Base-by-base conservation (phyloP, 1,140 invertebrate species). In the Calliopsis andreniformis region DNA sequence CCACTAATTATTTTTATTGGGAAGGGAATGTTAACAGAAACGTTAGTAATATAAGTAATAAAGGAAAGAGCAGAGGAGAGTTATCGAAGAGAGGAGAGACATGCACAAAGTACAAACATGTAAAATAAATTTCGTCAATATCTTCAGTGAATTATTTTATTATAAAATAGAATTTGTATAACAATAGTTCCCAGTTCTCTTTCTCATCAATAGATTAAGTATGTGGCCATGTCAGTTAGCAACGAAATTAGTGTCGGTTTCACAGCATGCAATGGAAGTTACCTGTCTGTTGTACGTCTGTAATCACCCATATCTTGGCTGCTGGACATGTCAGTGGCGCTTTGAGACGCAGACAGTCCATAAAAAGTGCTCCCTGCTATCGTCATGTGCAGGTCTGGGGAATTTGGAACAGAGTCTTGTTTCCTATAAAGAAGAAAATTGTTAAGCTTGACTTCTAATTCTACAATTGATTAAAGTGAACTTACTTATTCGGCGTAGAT, bases 351-450 rank as follows among this genome's bases (percentile, higher is more conserved):
- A 12, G 82, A 89, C 42, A 89, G 82, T 32, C 88, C 88, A 45
- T 90, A 91, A 81, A 91, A 91, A 45, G 89, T 90, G 79, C 89
- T 91, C 58, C 89, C 88, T 18, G 89, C 88, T 8, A 90, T 86
- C 2, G 86, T 90, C 32, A 89, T 82, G 81, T 87, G 88, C 28
- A 89, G 78, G 76, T 91, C 89, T 8, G 87, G 84, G 5, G 87
- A 87, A 78, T 83, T 85, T 30, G 73, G 72, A 47, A 77, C 70
- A 18, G 71, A 79, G 61, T 87, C 85, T 66, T 83, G 83, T 79
- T 89, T 89, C n/a, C 86, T 88, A 58, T 25, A 55, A 55, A 78
- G 76, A 0, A 47, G 25, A 51, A 59, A 23, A 28, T 45, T 51
- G 56, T 32, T 10, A 12, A 56, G 20, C 8, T 49, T 59, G 20